These are phyloP conservation scores for Apodemia zela DNA, from an alignment of 2,888 invertebrate species.

Conservation along the genomic window DNA sequence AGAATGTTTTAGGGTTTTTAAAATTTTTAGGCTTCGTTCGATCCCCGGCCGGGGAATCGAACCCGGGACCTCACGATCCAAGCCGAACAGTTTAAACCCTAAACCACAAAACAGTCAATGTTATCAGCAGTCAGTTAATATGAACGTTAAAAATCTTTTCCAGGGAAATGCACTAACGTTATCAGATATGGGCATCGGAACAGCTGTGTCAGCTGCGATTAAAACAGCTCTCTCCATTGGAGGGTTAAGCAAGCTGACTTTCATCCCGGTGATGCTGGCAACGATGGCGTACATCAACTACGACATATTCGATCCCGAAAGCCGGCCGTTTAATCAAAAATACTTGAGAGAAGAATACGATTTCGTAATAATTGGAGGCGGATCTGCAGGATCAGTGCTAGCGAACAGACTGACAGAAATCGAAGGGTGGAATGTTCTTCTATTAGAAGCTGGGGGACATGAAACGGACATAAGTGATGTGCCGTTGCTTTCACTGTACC, in stretches of 20 bases:
- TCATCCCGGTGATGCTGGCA: slow-evolving; percentile 87
- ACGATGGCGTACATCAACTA: slow-evolving; percentile 91
- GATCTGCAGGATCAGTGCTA: slow-evolving; percentile 91
- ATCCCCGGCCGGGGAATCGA: too few relatives aligned
- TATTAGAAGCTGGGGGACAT: slow-evolving; percentile 92
- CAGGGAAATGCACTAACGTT: slow-evolving; percentile 24
- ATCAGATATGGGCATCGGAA: slow-evolving; percentile 56
- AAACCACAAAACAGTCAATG: too few relatives aligned
- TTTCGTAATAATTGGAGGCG: slow-evolving; percentile 90
- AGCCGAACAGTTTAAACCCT: too few relatives aligned
- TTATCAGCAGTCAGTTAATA: too few relatives aligned
- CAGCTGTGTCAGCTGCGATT: slow-evolving; percentile 82
- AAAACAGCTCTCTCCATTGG: slow-evolving; percentile 86
- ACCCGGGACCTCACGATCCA: too few relatives aligned
- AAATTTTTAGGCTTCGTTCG: too few relatives aligned
- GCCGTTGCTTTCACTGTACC: slow-evolving; percentile 90
- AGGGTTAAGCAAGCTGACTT: slow-evolving; percentile 86
- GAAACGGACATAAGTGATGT: slow-evolving; percentile 94
- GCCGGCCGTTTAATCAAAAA: slow-evolving; percentile 86
- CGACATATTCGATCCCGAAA: slow-evolving; percentile 91
- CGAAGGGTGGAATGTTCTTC: slow-evolving; percentile 87
- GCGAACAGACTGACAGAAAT: slow-evolving; percentile 90
- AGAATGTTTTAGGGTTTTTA: too few relatives aligned
- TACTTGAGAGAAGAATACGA: slow-evolving; percentile 86
- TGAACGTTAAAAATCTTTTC: not conserved